A percentile compares a stretch with the other conserved stretches of the same genome.
Evolutionary conservation across 2,797 vertebrate species (phyloP).

Genomic region (Tokudaia tokunoshimensis): DNA sequence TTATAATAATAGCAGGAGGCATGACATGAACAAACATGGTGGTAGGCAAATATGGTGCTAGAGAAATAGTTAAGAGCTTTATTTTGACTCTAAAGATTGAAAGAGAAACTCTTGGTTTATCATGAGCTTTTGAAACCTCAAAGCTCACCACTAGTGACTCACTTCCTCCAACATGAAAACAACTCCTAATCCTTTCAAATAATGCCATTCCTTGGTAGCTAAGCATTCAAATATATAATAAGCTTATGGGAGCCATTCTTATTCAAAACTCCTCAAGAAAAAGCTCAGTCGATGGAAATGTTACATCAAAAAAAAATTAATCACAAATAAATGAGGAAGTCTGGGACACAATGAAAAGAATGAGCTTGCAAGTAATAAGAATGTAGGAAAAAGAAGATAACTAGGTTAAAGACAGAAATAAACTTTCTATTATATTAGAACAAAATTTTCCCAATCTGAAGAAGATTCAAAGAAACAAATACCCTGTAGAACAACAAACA

Average conservation of each 20-base stretch:
- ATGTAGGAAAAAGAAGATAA: background rate
- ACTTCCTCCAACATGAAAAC: background rate
- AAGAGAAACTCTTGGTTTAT: too few relatives aligned
- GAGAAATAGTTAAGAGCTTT: background rate
- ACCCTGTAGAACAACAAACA: background rate
- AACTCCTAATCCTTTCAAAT: background rate
- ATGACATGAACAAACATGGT: background rate
- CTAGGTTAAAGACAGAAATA: background rate
- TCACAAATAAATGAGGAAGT: background rate
- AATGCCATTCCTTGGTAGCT: background rate
- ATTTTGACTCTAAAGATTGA: background rate
- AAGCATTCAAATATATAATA: background rate
- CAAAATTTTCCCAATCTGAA: background rate
- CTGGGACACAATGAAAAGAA: background rate
- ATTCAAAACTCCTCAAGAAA: background rate
- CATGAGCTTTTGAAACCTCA: background rate
- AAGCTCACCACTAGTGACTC: too few relatives aligned
- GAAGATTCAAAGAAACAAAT: background rate
- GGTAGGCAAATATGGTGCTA: background rate
- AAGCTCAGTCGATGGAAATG: background rate
- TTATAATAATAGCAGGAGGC: background rate
- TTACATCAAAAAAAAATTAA: background rate
- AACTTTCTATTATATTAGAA: too few relatives aligned
- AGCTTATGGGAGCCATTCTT: background rate
- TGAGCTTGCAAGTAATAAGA: background rate